Conservation (phyloP, 2,888 invertebrate genomes). For the Himalopsyche kuldschensis region DNA sequence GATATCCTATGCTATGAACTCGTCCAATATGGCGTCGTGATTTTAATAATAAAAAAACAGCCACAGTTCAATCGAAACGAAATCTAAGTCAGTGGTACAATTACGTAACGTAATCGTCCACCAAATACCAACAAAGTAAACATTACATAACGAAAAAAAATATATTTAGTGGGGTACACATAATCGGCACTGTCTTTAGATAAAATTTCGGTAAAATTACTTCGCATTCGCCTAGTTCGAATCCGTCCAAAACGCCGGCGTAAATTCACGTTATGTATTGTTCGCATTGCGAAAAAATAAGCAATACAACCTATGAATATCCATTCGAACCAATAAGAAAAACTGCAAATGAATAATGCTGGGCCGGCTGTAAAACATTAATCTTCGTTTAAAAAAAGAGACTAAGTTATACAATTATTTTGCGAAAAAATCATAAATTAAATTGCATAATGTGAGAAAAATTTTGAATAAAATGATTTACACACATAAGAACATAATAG, state of each 20-base stretch:
- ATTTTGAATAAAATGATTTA: too few species aligned
- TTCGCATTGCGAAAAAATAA: background rate
- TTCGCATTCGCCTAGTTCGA: background rate
- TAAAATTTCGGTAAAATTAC: background rate
- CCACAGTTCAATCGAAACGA: background rate
- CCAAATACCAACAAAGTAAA: constrained; percentile 58
- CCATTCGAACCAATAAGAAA: background rate
- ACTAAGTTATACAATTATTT: too few species aligned
- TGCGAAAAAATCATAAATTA: too few species aligned
- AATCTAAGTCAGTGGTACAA: constrained; percentile 33
- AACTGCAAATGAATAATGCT: too few species aligned
- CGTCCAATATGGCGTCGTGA: background rate
- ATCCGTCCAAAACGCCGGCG: background rate
- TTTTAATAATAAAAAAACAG: background rate
- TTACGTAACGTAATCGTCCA: constrained; percentile 57
- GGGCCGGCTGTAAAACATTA: too few species aligned
- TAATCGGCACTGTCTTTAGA: background rate
- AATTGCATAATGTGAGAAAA: too few species aligned
- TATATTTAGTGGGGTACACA: constrained; percentile 33
- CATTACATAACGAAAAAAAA: constrained; percentile 44
- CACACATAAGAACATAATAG: too few species aligned
- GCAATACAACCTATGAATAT: background rate
- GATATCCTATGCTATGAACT: background rate
- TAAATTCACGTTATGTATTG: background rate
- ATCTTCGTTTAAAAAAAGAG: too few species aligned